phyloP scores from a whole-genome alignment of 2,797 vertebrate genomes.

The Labeo calbasu region DNA sequence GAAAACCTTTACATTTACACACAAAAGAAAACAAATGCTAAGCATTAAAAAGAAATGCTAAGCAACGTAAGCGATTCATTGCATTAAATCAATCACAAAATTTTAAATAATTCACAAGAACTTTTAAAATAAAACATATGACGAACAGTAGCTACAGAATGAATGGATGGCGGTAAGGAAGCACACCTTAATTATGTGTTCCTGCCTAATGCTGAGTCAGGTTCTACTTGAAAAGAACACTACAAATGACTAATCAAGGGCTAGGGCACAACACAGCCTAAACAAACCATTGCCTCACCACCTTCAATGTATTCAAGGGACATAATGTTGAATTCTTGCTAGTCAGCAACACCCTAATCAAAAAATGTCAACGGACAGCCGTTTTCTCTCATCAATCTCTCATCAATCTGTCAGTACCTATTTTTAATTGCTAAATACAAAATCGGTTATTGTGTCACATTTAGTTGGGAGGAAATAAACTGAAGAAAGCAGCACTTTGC shows the following conservation, averaged over 20 bases:
- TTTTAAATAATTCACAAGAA: not conserved
- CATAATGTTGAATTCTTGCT: conserved; percentile 18
- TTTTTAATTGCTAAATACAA: not conserved
- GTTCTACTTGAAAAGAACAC: conserved; percentile 51
- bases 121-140: conserved; percentile 28
- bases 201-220: conserved; percentile 60
- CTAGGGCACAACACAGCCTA: conserved; percentile 28
- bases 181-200: conserved; percentile 57
- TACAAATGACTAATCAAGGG: conserved; percentile 45
- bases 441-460: not conserved
- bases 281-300: conserved; percentile 34
- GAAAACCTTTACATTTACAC: not conserved
- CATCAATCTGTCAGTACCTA: conserved; percentile 42
- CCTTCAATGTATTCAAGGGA: conserved; percentile 33
- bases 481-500: not conserved
- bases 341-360: conserved; percentile 20
- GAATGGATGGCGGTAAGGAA: conserved; percentile 27
- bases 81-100: not conserved
- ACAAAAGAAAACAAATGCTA: not conserved
- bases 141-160: conserved; percentile 43
- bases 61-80: not conserved
- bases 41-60: not conserved
- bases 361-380: not conserved
- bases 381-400: not conserved
- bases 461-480: not conserved